Evolutionary conservation across 2,888 invertebrate species (phyloP).

Genomic region (Dusona sp.): DNA sequence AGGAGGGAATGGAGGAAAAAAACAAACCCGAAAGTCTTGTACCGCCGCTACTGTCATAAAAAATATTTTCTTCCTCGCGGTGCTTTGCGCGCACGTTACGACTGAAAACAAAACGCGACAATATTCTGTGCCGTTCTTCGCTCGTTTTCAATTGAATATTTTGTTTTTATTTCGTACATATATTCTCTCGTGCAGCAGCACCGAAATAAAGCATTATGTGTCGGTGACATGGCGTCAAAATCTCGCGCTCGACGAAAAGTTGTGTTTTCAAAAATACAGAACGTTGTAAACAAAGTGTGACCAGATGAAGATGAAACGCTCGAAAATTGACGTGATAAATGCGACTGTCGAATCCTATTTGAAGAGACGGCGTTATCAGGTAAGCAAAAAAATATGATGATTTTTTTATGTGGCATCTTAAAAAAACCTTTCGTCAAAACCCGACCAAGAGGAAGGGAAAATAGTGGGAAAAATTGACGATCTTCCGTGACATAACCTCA

Average conservation of each 20-base stretch:
- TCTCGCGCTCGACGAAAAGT: constrained; percentile 71
- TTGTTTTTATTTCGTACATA: neutral
- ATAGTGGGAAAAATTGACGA: constrained; percentile 12
- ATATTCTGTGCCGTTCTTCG: neutral
- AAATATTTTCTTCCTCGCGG: neutral
- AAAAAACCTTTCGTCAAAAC: neutral
- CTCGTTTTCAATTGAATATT: neutral
- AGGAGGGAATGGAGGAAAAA: constrained; percentile 1
- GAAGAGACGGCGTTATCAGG: constrained; percentile 89
- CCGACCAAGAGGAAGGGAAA: neutral
- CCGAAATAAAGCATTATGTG: constrained; percentile 54
- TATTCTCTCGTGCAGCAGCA: neutral
- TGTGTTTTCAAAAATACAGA: constrained; percentile 72
- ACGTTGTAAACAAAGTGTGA: constrained; percentile 69
- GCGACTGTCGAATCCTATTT: constrained; percentile 89
- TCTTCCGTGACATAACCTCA: constrained; percentile 74
- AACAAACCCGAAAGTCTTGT: neutral
- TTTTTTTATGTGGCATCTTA: neutral
- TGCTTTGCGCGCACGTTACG: constrained; percentile 10
- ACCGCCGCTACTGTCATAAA: neutral
- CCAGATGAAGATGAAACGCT: constrained; percentile 87
- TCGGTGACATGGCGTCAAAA: constrained; percentile 76
- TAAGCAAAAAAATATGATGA: constrained; percentile 77
- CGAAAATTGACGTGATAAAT: constrained; percentile 89
- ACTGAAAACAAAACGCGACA: constrained; percentile 18